These are phyloP conservation scores for Campopleginae sp. DNA, from an alignment of 2,888 invertebrate species.

Conservation along the genomic window DNA sequence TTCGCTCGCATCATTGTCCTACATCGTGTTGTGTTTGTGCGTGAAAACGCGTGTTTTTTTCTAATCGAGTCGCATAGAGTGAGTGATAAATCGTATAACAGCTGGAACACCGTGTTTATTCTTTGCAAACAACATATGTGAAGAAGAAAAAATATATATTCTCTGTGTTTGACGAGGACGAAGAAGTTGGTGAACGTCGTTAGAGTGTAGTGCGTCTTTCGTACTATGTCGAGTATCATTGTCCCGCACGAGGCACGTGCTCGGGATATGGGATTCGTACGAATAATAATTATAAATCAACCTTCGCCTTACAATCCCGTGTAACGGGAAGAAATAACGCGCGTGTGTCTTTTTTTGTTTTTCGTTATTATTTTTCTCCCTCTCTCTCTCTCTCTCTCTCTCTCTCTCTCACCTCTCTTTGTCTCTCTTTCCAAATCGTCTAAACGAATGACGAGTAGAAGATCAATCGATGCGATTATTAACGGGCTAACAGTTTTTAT, in stretches of 20 bases:
- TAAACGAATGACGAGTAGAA: constrained; percentile 49
- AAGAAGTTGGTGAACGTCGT: constrained; percentile 38
- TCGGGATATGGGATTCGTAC: constrained; percentile 72
- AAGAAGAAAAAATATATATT: constrained; percentile 1
- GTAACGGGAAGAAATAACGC: constrained; percentile 52
- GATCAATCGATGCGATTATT: constrained; percentile 66
- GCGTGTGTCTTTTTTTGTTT: not conserved
- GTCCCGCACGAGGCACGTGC: constrained; percentile 74
- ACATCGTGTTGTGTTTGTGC: constrained; percentile 48
- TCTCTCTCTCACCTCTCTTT: not conserved
- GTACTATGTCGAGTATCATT: constrained; percentile 76
- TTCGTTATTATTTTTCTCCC: not conserved
- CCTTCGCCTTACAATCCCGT: constrained; percentile 64
- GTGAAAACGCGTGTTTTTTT: constrained; percentile 48
- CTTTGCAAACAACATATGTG: constrained; percentile 55
- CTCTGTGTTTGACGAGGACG: constrained; percentile 22
- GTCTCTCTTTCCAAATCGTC: constrained; percentile 7
- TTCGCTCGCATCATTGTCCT: constrained; percentile 44
- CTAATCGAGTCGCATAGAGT: constrained; percentile 11
- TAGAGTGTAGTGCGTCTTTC: constrained; percentile 48
- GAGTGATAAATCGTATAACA: constrained; percentile 72
- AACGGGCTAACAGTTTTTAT: constrained; percentile 67
- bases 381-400: not conserved
- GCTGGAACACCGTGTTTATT: constrained; percentile 75
- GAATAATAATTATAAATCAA: constrained; percentile 68